Percentiles rank a stretch among this genome's conserved stretches.
Conservation (phyloP, 2,113 vertebrate genomes). For the Abramis brama region DNA sequence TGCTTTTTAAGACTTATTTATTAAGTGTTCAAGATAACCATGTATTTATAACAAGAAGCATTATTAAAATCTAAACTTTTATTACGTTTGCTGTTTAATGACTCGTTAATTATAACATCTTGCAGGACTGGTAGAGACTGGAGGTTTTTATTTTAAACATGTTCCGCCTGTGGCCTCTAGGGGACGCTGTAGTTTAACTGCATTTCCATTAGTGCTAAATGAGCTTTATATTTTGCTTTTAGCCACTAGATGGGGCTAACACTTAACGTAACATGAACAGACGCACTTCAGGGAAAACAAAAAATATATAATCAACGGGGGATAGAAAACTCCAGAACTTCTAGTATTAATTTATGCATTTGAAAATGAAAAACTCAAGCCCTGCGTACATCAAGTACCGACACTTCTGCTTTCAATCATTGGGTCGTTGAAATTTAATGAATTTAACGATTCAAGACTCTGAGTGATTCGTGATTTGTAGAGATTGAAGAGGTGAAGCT, state of each 20-base stretch:
- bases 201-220: not conserved
- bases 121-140: not conserved
- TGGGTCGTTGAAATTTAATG: conserved; percentile 47
- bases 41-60: conserved; percentile 77
- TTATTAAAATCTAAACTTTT: conserved; percentile 74
- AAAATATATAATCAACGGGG: not conserved
- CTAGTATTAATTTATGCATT: conserved; percentile 44
- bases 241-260: conserved; percentile 49
- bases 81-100: conserved; percentile 53
- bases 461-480: conserved; percentile 46
- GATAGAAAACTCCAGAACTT: not conserved
- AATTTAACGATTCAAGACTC: conserved; percentile 44
- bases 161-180: not conserved
- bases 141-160: not conserved
- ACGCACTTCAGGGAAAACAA: not conserved
- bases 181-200: not conserved
- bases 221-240: not conserved
- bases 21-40: conserved; percentile 66
- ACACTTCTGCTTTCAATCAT: conserved; percentile 51
- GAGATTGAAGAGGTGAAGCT: not conserved
- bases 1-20: conserved; percentile 72
- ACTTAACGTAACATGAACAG: not conserved
- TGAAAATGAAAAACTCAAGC: conserved; percentile 46
- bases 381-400: conserved; percentile 24
- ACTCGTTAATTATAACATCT: not conserved